A percentile compares a stretch with the other conserved stretches of the same genome.
Conservation (phyloP, 1,140 invertebrate species). For the Pinna nobilis region DNA sequence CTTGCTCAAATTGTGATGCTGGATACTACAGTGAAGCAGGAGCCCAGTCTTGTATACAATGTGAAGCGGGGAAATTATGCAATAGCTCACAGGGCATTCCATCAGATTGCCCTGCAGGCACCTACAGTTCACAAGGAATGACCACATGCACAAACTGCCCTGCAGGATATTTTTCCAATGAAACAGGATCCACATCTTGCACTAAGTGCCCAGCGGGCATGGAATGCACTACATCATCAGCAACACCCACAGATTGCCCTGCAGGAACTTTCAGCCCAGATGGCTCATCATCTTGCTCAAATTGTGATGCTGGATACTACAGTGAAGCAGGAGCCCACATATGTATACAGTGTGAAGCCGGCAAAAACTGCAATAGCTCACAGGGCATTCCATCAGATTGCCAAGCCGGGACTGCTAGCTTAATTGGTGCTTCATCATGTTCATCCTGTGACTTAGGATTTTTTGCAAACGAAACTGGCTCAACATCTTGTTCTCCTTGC, state of each 20-base stretch:
- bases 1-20: conserved; percentile 11
- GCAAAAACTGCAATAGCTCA: conserved; percentile 48
- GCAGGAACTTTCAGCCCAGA: conserved; percentile 50
- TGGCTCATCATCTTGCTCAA: conserved; percentile 46
- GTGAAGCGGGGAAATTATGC: conserved; percentile 45
- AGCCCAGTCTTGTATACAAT: conserved; percentile 19
- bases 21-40: not conserved
- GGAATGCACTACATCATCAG: conserved; percentile 49
- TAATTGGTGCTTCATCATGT: no score
- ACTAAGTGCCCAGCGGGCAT: conserved; percentile 53
- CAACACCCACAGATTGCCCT: conserved; percentile 44
- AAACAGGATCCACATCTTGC: conserved; percentile 28
- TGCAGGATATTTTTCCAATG: conserved; percentile 25
- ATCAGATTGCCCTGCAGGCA: conserved; percentile 40
- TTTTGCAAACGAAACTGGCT: no score
- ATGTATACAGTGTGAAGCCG: conserved; percentile 44
- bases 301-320: conserved; percentile 45
- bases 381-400: conserved; percentile 40
- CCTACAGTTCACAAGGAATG: conserved; percentile 41
- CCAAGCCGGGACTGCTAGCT: conserved; percentile 46
- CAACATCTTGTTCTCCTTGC: conserved; percentile 52
- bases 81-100: conserved; percentile 2
- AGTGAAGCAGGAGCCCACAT: not conserved
- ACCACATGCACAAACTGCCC: conserved; percentile 42
- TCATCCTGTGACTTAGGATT: no score